A percentile compares a stretch with the other conserved stretches of the same genome.
Conservation (phyloP, 2,797 vertebrate species). For the Eulemur coronatus region DNA sequence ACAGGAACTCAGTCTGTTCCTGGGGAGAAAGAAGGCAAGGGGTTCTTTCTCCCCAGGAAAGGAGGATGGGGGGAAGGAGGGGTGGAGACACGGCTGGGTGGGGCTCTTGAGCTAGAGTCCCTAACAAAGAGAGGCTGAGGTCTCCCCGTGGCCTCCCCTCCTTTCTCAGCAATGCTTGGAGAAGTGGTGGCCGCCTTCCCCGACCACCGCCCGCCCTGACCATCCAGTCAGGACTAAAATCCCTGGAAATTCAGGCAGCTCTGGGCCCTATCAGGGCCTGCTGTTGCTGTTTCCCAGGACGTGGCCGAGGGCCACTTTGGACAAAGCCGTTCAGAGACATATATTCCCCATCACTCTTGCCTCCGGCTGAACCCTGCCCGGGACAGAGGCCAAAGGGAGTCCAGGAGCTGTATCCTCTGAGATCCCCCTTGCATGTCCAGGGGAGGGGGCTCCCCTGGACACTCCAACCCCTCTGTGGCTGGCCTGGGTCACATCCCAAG, state of each 20-base stretch:
- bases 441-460: background rate
- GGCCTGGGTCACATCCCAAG: background rate
- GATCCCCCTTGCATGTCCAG: background rate
- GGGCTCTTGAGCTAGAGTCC: background rate
- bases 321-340: background rate
- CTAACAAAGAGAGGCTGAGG: background rate
- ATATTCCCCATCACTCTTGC: background rate
- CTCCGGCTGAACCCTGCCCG: background rate
- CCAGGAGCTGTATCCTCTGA: background rate
- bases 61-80: background rate
- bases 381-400: background rate
- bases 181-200: background rate
- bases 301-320: background rate
- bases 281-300: background rate
- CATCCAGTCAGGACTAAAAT: background rate
- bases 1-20: slow-evolving; percentile 35
- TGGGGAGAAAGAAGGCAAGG: background rate
- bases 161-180: background rate
- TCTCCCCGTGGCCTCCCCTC: background rate
- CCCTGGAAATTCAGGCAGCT: background rate
- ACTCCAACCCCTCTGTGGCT: background rate
- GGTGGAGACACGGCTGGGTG: background rate
- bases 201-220: background rate
- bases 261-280: background rate
- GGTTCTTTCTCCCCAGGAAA: no score